Percentiles rank a stretch among this genome's conserved stretches.
Conservation (phyloP, 1,140 invertebrate genomes). For the Ganaspis sp. region DNA sequence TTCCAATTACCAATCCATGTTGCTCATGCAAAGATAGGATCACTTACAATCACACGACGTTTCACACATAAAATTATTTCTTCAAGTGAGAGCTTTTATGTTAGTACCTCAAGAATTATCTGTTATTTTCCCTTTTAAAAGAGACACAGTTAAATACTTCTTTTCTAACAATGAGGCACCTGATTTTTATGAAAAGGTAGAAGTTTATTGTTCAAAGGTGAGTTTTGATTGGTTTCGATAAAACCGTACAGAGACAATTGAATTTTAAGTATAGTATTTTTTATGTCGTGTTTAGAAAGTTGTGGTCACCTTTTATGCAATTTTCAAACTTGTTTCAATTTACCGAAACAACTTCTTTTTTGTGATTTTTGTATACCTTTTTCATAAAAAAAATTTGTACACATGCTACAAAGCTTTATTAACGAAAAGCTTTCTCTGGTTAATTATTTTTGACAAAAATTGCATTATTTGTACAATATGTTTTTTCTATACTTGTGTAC, state of each 20-base stretch:
- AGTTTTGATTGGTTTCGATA: not conserved
- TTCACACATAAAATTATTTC: constrained; percentile 14
- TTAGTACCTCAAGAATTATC: constrained; percentile 1
- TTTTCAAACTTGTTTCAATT: too few relatives aligned
- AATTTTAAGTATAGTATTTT: not conserved
- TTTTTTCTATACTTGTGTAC: too few relatives aligned
- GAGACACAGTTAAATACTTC: not conserved
- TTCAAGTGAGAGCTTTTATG: constrained; percentile 13
- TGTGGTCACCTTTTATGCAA: too few relatives aligned
- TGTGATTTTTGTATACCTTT: too few relatives aligned
- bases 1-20: constrained; percentile 11
- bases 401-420: too few relatives aligned
- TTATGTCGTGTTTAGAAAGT: too few relatives aligned
- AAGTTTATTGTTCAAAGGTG: not conserved
- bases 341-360: too few relatives aligned
- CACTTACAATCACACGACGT: constrained; percentile 5
- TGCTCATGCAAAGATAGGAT: constrained; percentile 5
- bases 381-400: too few relatives aligned
- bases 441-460: too few relatives aligned
- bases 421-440: too few relatives aligned
- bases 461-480: too few relatives aligned
- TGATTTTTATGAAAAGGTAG: not conserved
- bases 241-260: not conserved
- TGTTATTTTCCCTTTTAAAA: constrained; percentile 7
- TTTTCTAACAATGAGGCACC: not conserved